Evolutionary conservation across 2,797 vertebrate species (phyloP).

Genomic region (Microctenopoma steveboyesi): DNA sequence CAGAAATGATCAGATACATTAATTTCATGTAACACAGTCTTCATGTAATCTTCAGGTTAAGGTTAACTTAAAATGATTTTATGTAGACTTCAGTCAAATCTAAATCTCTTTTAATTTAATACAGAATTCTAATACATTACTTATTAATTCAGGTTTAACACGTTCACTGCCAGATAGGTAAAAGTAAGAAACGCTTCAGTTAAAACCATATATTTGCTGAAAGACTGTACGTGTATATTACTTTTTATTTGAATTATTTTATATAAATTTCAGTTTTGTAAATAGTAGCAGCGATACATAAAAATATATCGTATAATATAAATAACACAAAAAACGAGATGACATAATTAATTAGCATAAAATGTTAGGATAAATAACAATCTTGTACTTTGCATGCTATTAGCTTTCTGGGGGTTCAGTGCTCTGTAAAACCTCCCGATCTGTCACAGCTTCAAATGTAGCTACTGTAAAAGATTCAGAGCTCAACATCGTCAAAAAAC

Average conservation of each 20-base stretch:
- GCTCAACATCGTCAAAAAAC: slow-evolving; percentile 2
- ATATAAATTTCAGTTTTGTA: neutral
- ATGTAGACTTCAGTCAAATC: neutral
- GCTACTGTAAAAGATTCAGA: neutral
- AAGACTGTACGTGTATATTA: neutral
- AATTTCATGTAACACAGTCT: neutral
- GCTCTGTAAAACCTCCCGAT: neutral
- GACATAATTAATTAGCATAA: too few species aligned
- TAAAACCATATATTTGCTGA: neutral
- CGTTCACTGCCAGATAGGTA: neutral
- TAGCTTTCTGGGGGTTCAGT: too few species aligned
- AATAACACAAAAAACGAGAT: too few species aligned
- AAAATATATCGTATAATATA: neutral
- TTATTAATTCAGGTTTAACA: too few species aligned
- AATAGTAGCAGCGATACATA: neutral
- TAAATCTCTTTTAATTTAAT: neutral
- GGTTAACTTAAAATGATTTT: neutral
- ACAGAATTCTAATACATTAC: neutral
- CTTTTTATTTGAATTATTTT: neutral
- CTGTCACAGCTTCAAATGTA: neutral
- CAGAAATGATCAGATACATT: neutral
- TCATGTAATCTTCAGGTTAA: neutral
- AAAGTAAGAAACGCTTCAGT: neutral
- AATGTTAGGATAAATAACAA: too few species aligned
- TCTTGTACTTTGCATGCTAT: too few species aligned